Evolutionary conservation across 2,113 vertebrate genomes (phyloP).

Genomic region (Amblyopsis rosae): DNA sequence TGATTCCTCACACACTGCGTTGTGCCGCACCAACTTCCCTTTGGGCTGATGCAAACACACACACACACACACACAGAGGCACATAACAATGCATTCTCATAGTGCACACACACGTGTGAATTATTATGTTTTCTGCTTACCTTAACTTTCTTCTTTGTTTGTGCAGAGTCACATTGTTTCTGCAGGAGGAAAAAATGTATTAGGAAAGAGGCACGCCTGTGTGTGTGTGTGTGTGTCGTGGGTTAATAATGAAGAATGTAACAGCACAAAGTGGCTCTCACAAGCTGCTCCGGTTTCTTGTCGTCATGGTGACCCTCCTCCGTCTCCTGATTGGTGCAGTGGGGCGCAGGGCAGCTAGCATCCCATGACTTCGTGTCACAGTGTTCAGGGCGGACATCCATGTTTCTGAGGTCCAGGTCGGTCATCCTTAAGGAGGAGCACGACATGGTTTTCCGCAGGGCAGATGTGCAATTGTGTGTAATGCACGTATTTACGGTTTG

Average conservation of each 20-base stretch:
- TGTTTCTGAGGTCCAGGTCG: slow-evolving; percentile 50
- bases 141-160: slow-evolving; percentile 70
- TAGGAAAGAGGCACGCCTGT: not conserved
- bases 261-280: slow-evolving; percentile 22
- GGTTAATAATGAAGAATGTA: not conserved
- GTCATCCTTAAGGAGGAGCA: slow-evolving; percentile 59
- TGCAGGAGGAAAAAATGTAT: slow-evolving; percentile 19
- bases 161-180: slow-evolving; percentile 61
- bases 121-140: slow-evolving; percentile 67
- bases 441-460: not conserved
- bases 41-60: slow-evolving; percentile 79
- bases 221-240: slow-evolving; percentile 5
- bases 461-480: not conserved
- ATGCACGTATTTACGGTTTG: not conserved
- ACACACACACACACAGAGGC: slow-evolving; percentile 27
- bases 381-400: slow-evolving; percentile 38
- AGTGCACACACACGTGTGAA: slow-evolving; percentile 21
- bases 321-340: slow-evolving; percentile 32
- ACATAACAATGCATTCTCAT: slow-evolving; percentile 28
- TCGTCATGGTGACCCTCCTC: slow-evolving; percentile 36
- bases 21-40: slow-evolving; percentile 88
- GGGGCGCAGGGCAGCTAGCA: slow-evolving; percentile 25
- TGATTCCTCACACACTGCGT: slow-evolving; percentile 89
- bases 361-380: slow-evolving; percentile 33
- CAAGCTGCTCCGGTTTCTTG: slow-evolving; percentile 56